Evolutionary conservation across 2,797 vertebrate species (phyloP).

Genomic region (Microhierax caerulescens): DNA sequence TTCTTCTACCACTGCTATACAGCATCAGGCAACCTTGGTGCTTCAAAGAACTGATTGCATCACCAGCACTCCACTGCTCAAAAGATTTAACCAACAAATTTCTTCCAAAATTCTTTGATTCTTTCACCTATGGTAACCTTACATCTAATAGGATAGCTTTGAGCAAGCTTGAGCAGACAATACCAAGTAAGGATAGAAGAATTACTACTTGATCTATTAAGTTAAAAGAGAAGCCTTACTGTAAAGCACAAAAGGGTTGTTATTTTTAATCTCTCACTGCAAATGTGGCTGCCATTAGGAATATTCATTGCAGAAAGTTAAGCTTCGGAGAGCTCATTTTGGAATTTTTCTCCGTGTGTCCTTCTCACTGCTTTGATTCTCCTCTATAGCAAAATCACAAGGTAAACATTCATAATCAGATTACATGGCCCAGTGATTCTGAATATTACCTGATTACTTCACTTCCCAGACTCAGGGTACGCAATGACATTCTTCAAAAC

Average conservation of each 20-base stretch:
- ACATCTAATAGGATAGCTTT: neutral
- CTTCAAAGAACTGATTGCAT: neutral
- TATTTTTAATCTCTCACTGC: neutral
- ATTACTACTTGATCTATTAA: neutral
- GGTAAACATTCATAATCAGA: slow-evolving; percentile 50
- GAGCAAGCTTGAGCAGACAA: neutral
- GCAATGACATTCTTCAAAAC: slow-evolving; percentile 26
- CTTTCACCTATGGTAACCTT: neutral
- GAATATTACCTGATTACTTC: slow-evolving; percentile 56
- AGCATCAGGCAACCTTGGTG: neutral
- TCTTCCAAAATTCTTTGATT: neutral
- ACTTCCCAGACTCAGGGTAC: neutral
- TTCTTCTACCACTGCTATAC: neutral
- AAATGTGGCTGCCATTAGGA: neutral
- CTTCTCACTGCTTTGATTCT: slow-evolving; percentile 11
- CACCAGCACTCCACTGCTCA: neutral
- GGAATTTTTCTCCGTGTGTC: neutral
- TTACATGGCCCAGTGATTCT: slow-evolving; percentile 21
- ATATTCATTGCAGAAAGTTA: neutral
- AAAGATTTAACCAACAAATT: neutral
- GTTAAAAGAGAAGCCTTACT: neutral
- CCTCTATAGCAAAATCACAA: slow-evolving; percentile 8
- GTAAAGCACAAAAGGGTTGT: neutral
- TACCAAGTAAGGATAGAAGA: neutral
- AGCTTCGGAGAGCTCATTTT: neutral